Conservation (phyloP, 1,140 invertebrate genomes). For the Rhopalosiphum maidis region DNA sequence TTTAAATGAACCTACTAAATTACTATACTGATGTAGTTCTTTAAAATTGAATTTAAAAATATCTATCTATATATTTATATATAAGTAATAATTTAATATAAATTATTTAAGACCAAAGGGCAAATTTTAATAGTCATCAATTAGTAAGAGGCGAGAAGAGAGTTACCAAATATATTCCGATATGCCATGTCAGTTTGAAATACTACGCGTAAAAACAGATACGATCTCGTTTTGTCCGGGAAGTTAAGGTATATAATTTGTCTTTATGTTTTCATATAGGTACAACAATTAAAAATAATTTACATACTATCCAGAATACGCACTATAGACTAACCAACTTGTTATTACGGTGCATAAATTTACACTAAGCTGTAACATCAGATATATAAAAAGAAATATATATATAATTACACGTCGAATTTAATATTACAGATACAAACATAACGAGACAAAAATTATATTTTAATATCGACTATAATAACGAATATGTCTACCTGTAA, state of each 20-base stretch:
- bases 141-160: neutral
- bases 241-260: constrained; percentile 14
- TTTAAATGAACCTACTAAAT: neutral
- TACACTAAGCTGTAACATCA: neutral
- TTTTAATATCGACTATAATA: neutral
- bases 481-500: neutral
- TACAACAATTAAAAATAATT: constrained; percentile 55
- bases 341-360: constrained; percentile 54
- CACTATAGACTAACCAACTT: neutral
- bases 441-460: neutral
- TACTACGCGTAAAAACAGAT: constrained; percentile 34
- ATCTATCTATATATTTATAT: neutral
- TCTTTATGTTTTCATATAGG: constrained; percentile 9
- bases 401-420: constrained; percentile 26
- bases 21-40: neutral
- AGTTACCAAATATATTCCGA: neutral
- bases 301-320: constrained; percentile 18
- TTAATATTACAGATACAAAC: neutral
- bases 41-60: neutral
- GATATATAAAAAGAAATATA: neutral
- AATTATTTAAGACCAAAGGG: constrained; percentile 2
- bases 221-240: constrained; percentile 12
- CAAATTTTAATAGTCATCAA: constrained; percentile 18
- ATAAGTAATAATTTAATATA: neutral
- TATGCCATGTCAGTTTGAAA: neutral